Evolutionary conservation across 1,140 invertebrate species (phyloP), one percentile per base, ranked within the genome.

Genomic region (Theocolax elegans): DNA sequence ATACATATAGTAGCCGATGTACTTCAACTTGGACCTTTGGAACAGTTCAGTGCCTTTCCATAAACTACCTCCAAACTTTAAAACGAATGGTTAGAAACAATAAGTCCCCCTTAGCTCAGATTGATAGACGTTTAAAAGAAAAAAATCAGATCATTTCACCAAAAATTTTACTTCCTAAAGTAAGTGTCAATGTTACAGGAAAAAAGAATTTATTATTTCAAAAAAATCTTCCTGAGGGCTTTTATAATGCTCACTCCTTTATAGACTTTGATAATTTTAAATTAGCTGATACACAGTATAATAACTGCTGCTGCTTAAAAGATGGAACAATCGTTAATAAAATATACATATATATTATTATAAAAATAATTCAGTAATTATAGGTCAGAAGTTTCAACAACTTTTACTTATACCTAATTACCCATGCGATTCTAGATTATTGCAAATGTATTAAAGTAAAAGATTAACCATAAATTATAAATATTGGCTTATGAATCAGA

Each of bases 1-100:
- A 44, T 72, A 15, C 77, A 79, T 72, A 51, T 79, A 29, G 46
- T 46, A 27, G 53, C 69, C 7, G 72, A 74, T 27, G 67, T 71
- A 7, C 3, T 29, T 51, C 31, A 10, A 8, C 71, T 68, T 62
- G 73, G 73, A 56, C 42, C 67, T 40, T 27, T 78, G 2, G 65
- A 78, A 19, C 29, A 9, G 9, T 71, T 74, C 12, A 44, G 64
- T n/a, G 53, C 67, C 68, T 21, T 75, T 75, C 21, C 31, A 73
- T 75, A 68, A 75, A 76, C 56, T 71, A 64, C 58, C 48, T 76
- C 7, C 13, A 40, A 3, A n/a, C 64, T n/a, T 31, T 73, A 17
- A 76, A 74, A 63, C 66, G 68, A 21, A 49, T 60, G 9, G 44
- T 74, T 23, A 15, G 71, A 44, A 74, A 71, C 27, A 13, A 35